Evolutionary conservation across 2,888 invertebrate genomes (phyloP), one percentile per base, ranked within the genome.

Genomic region (Aquatica leii): DNA sequence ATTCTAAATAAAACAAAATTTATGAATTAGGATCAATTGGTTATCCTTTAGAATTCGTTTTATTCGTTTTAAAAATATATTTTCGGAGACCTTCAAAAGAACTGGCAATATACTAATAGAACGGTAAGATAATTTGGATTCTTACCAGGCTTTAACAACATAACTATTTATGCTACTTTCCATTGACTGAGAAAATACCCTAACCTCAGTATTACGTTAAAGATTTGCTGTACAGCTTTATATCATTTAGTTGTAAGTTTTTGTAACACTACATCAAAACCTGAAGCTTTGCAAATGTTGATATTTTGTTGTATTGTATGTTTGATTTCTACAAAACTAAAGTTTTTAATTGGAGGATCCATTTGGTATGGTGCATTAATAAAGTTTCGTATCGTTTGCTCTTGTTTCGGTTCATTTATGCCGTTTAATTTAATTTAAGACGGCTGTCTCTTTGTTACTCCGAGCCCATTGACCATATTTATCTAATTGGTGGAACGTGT

Each of bases 191-290:
- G n/a, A n/a, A n/a, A n/a, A n/a, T n/a, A n/a, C n/a, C n/a, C n/a
- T n/a, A n/a, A n/a, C n/a, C n/a, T n/a, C n/a, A n/a, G n/a, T n/a
- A n/a, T n/a, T n/a, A n/a, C n/a, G n/a, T n/a, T n/a, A n/a, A n/a
- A n/a, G n/a, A n/a, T n/a, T n/a, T n/a, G n/a, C n/a, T n/a, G n/a
- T n/a, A n/a, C n/a, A n/a, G n/a, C n/a, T n/a, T n/a, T n/a, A n/a
- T n/a, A n/a, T n/a, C n/a, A n/a, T n/a, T n/a, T n/a, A n/a, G n/a
- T n/a, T n/a, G n/a, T n/a, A n/a, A n/a, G n/a, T n/a, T n/a, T n/a
- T n/a, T n/a, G n/a, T n/a, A n/a, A n/a, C n/a, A 52, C 9, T 34
- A 52, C 6, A 18, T 52, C 34, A 52, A 12, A 52, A 8, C 52
- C 52, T 11, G 52, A 34, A n/a, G 52, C 35, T 52, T 52, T 34